Conservation (phyloP, 2,888 invertebrate species). For the Tenthredo mesomela region DNA sequence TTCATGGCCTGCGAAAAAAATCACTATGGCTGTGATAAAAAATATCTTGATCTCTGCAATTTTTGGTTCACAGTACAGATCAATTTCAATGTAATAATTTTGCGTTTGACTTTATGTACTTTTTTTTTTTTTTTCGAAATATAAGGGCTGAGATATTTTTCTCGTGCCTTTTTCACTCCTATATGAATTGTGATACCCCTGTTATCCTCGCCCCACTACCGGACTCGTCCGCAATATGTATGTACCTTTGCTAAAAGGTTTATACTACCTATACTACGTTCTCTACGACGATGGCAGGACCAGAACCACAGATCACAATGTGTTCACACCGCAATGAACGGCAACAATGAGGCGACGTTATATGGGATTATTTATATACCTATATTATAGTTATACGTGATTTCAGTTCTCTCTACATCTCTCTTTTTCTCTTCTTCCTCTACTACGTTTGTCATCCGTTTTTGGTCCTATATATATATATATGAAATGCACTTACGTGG, state of each 20-base stretch:
- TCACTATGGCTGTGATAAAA: no score
- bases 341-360: conserved; percentile 49
- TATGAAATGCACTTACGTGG: conserved; percentile 53
- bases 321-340: conserved; percentile 53
- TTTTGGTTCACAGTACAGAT: no score
- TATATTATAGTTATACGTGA: conserved; percentile 33
- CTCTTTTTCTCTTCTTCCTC: neutral
- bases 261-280: neutral
- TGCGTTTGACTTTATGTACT: neutral
- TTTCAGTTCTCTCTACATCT: neutral
- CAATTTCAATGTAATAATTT: no score
- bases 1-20: no score
- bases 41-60: no score
- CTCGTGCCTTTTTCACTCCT: neutral
- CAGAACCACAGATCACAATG: conserved; percentile 53
- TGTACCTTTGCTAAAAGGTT: conserved; percentile 49
- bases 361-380: conserved; percentile 54
- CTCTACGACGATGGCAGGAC: conserved; percentile 11
- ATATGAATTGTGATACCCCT: neutral
- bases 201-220: neutral
- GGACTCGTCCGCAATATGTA: neutral
- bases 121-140: no score
- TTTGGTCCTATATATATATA: conserved; percentile 9
- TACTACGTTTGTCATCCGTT: neutral
- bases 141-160: neutral